Evolutionary conservation across 1,140 invertebrate species (phyloP), one percentile per base, ranked within the genome.

Genomic region (Sitobion miscanthi): DNA sequence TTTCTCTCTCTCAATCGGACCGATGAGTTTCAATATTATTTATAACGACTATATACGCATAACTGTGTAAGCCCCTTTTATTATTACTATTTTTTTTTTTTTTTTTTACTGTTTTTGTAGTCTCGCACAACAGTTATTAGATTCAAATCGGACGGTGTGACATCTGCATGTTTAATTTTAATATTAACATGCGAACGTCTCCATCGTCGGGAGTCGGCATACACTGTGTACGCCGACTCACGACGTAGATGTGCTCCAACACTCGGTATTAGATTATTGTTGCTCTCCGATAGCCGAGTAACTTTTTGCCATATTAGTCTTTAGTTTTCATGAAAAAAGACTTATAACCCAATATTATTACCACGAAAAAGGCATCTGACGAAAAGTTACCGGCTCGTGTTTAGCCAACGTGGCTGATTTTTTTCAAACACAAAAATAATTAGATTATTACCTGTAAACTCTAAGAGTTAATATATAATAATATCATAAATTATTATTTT

Each of bases 391-490:
- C 82, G 91, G 82, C 52, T 86, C 77, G 47, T 93, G 35, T 93
- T 92, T 93, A 14, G 91, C 91, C 91, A 93, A 42, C 1, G 91
- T 93, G 91, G 91, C 91, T 57, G 91, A 93, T 93, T 93, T 38
- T 77, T 92, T 93, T 57, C 77, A 83, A 93, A 93, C 91, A 93
- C 91, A 93, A 93, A 93, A 93, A 93, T 93, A 93, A 93, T 93
- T 93, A 93, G 82, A 93, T 93, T 93, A 93, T 93, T 93, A 93
- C 91, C 8, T 93, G 91, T 93, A 93, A 93, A 93, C 91, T 93
- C 91, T 93, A 93, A 35, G 91, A 93, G 91, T 93, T 93, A 30
- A 57, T 93, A 54, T 91, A 38, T 47, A 57, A 90, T 90, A 82
- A 82, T 77, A 77, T 83, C 1, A 49, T 92, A 47, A 35, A 85